phyloP scores from a whole-genome alignment of 2,797 vertebrate species.

The Pipistrellus kuhlii region DNA sequence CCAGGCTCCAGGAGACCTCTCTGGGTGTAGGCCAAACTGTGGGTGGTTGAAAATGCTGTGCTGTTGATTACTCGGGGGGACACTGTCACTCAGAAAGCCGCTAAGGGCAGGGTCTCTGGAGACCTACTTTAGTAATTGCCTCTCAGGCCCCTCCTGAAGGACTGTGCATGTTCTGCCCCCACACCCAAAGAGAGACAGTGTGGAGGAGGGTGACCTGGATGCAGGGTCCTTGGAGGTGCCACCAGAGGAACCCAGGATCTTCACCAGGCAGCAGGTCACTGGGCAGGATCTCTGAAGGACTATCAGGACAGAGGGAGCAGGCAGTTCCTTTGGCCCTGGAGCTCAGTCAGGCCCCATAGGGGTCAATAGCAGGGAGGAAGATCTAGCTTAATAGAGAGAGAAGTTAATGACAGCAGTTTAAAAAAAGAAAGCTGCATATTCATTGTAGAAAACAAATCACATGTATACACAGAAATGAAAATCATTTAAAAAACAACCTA shows the following conservation, averaged over 20 bases:
- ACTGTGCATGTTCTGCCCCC: neutral
- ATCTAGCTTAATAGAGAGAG: neutral
- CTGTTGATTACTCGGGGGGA: neutral
- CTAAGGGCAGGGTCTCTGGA: neutral
- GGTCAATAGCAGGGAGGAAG: neutral
- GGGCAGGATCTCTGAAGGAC: neutral
- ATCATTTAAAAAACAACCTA: neutral
- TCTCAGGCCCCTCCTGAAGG: neutral
- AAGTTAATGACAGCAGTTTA: neutral
- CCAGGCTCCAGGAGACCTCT: neutral
- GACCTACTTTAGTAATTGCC: neutral
- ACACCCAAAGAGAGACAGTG: neutral
- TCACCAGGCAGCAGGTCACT: neutral
- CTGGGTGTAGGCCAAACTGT: neutral
- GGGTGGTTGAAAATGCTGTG: neutral
- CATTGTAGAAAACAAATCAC: neutral
- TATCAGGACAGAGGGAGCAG: neutral
- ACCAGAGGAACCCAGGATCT: accelerated
- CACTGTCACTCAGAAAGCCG: neutral
- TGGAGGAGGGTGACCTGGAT: neutral
- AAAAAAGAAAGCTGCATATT: neutral
- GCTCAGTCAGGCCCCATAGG: neutral
- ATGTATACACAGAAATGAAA: neutral
- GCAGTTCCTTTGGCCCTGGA: neutral
- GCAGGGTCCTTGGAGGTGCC: neutral